Evolutionary conservation across 2,888 invertebrate species (phyloP).

Genomic region (Quadroppia sp.): DNA sequence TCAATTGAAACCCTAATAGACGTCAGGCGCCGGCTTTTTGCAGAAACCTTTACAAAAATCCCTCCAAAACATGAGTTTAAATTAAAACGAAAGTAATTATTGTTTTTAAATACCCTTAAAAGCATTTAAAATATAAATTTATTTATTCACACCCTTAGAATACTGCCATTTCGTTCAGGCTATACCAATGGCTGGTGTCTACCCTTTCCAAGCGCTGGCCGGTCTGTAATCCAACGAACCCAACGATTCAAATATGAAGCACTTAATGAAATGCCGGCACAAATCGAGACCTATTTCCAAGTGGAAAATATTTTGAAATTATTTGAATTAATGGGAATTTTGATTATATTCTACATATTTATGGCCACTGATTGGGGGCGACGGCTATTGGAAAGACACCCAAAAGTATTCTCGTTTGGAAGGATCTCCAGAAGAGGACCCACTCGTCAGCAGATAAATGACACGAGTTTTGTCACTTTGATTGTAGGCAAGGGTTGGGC

Average conservation of each 20-base stretch:
- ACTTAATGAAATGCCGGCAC: conserved; percentile 68
- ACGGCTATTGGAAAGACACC: conserved; percentile 57
- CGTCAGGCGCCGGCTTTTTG: conserved; percentile 56
- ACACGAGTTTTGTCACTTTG: conserved; percentile 59
- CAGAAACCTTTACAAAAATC: conserved; percentile 43
- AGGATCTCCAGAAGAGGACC: conserved; percentile 58
- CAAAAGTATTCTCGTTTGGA: conserved; percentile 50
- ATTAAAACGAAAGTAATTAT: conserved; percentile 41
- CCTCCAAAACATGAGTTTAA: conserved; percentile 40
- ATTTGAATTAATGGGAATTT: no score
- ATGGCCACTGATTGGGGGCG: not conserved
- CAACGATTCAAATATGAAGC: conserved; percentile 69
- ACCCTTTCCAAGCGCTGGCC: conserved; percentile 78
- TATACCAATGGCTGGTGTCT: conserved; percentile 60
- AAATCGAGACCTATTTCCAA: conserved; percentile 51
- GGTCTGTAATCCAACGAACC: conserved; percentile 72
- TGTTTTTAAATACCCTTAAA: no score
- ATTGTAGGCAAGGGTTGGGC: conserved; percentile 70
- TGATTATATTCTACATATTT: conserved; percentile 37
- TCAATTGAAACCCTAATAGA: conserved; percentile 62
- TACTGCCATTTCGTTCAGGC: not conserved
- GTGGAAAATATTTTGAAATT: not conserved
- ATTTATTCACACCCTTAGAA: no score
- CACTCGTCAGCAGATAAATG: conserved; percentile 57
- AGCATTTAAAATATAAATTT: no score